These are phyloP conservation scores for Ommatoiulus sabulosus DNA, from an alignment of 2,888 invertebrate genomes.

Conservation along the genomic window DNA sequence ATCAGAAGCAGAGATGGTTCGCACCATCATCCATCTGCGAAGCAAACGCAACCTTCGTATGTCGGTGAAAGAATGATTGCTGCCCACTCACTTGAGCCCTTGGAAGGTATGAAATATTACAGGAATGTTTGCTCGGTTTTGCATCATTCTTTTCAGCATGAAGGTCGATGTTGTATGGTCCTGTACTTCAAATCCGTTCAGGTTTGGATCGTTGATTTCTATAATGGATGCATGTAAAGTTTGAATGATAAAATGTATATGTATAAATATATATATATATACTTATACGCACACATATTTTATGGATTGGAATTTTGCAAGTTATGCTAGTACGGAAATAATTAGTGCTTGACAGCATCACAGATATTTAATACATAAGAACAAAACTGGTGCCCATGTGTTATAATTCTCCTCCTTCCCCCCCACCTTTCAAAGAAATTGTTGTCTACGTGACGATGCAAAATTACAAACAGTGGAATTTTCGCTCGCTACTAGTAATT, in stretches of 20 bases:
- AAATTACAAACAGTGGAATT: too few species aligned
- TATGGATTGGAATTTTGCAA: not conserved
- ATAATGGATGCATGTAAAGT: not conserved
- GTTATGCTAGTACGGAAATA: not conserved
- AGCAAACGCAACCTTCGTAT: conserved; percentile 55
- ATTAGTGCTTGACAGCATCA: not conserved
- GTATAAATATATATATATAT: not conserved
- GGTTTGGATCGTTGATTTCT: not conserved
- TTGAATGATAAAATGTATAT: too few species aligned
- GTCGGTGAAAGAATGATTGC: conserved; percentile 61
- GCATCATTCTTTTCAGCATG: conserved; percentile 52
- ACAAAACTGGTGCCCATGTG: not conserved
- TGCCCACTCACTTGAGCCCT: conserved; percentile 63
- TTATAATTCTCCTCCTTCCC: too few species aligned
- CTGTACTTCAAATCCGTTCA: not conserved
- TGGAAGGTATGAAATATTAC: conserved; percentile 58
- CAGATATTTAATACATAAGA: not conserved
- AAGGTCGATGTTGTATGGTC: conserved; percentile 42
- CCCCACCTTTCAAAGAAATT: too few species aligned
- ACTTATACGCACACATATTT: not conserved
- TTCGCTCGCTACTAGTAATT: too few species aligned
- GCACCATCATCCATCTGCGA: conserved; percentile 51
- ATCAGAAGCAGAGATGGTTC: conserved; percentile 54
- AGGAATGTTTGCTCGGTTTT: conserved; percentile 25
- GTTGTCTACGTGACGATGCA: too few species aligned